Evolutionary conservation across 2,888 invertebrate genomes (phyloP), one percentile per base, ranked within the genome.

Genomic region (Priocnemis perturbator): DNA sequence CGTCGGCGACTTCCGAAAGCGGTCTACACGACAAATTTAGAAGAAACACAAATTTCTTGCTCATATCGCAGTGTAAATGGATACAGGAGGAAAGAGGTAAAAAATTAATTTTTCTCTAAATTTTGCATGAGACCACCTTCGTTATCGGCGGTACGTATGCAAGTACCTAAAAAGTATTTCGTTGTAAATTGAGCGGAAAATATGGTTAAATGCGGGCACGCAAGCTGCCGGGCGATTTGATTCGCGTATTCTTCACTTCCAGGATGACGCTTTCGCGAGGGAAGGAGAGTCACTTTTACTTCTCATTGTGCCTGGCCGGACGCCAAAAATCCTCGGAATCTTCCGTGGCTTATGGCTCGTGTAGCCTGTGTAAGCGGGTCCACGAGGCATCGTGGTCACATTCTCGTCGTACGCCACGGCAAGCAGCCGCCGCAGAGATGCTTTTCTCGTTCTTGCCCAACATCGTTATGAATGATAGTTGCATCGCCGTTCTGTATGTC

Each of bases 271-370:
- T n/a, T 50, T 59, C 56, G 55, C 71, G 59, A 65, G 70, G 63
- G 72, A 74, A 74, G n/a, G n/a, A 71, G 63, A 72, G 37, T 23
- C 53, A 69, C 72, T 74, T 78, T 74, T 73, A 77, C 62, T 62
- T 71, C 73, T 76, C 65, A 67, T 71, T 74, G 76, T 60, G 30
- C 65, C 65, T 79, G 79, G 79, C 67, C 44, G 44, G 44, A 44
- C 45, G 79, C 80, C 80, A 79, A 77, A 65, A 77, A 78, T 80
- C 70, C 60, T 26, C 62, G 67, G 71, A 71, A 80, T 79, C 76
- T 71, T 72, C 60, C 57, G 64, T 55, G 62, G 71, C 53, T 57
- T 20, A 47, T 37, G 57, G 30, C 64, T 17, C 50, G n/a, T 15
- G 61, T 37, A 20, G 37, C 60, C 65, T 60, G 57, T 62, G 69